Percentiles rank a stretch among this genome's conserved stretches.
Evolutionary conservation across 30 jellyfish, hydroid and myxozoan genomes (phyloP).

Genomic region (Aurelia sp.): DNA sequence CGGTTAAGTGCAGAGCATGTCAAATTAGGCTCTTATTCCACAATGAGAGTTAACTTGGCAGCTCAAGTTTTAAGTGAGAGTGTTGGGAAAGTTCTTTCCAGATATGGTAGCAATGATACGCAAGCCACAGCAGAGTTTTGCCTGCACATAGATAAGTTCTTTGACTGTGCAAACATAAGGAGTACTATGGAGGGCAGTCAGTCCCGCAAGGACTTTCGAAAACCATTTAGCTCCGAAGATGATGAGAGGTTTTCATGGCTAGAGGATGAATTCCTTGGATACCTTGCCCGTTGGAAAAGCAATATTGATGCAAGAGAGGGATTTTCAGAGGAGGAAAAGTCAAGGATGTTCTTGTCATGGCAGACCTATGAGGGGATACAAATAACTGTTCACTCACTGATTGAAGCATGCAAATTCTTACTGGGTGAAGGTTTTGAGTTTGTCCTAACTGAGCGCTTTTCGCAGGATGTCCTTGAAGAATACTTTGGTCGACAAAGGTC

Average conservation of each 20-base stretch:
- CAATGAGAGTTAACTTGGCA: too few relatives aligned
- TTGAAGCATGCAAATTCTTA: constrained; percentile 42
- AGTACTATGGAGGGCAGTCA: constrained; percentile 5
- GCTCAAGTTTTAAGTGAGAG: too few relatives aligned
- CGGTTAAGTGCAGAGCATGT: too few relatives aligned
- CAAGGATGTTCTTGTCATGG: too few relatives aligned
- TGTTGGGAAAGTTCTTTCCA: too few relatives aligned
- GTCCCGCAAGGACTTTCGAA: neutral
- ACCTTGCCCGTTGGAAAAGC: constrained; percentile 48
- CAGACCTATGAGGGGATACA: constrained; percentile 35
- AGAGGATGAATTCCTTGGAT: constrained; percentile 30
- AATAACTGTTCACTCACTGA: constrained; percentile 53
- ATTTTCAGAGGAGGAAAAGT: neutral
- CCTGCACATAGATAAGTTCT: too few relatives aligned
- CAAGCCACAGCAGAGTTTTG: too few relatives aligned
- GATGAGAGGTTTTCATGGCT: constrained; percentile 67
- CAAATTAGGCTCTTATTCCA: too few relatives aligned
- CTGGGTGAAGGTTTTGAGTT: constrained; percentile 41
- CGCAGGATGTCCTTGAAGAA: constrained; percentile 57
- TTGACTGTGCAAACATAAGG: constrained; percentile 10
- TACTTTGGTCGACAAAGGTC: constrained; percentile 63
- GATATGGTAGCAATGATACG: too few relatives aligned
- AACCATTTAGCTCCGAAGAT: constrained; percentile 22
- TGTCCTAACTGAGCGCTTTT: constrained; percentile 56
- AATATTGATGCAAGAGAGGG: constrained; percentile 57